A percentile compares a stretch with the other conserved stretches of the same genome.
These are phyloP conservation scores for Antidorcas marsupialis DNA, from an alignment of 2,113 vertebrate species.

Conservation along the genomic window DNA sequence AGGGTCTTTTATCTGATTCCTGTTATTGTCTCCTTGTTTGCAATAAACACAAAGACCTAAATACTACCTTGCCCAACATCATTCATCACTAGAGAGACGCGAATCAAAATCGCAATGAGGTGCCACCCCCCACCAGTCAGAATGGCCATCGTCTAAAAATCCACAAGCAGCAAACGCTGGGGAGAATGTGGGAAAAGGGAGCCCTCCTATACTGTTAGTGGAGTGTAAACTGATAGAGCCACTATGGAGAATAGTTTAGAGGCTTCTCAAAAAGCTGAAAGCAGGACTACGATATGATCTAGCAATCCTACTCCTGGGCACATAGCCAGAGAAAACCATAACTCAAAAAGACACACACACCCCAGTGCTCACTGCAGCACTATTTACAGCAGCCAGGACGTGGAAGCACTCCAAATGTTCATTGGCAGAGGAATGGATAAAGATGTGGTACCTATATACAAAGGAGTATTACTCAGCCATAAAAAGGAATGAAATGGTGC, in stretches of 20 bases:
- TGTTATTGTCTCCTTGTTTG: not conserved
- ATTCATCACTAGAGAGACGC: not conserved
- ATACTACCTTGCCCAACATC: not conserved
- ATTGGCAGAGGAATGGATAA: not conserved
- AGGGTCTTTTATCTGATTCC: not conserved
- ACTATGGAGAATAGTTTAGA: not conserved
- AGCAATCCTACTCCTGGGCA: not conserved
- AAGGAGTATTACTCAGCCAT: not conserved
- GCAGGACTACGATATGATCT: not conserved
- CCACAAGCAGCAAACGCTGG: not conserved
- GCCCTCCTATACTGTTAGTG: not conserved
- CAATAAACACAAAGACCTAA: not conserved
- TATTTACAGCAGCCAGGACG: not conserved
- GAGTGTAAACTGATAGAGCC: not conserved
- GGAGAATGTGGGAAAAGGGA: not conserved
- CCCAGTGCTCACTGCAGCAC: not conserved
- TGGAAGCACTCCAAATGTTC: not conserved
- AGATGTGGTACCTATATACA: not conserved
- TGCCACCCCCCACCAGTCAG: not conserved
- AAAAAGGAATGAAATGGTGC: not conserved
- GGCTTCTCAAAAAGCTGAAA: not conserved
- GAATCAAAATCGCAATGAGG: not conserved
- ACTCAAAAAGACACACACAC: not conserved
- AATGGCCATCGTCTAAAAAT: not conserved
- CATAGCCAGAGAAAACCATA: not conserved